Base-by-base conservation (phyloP, 1,140 invertebrate genomes). In the Ditylenchus dipsaci region DNA sequence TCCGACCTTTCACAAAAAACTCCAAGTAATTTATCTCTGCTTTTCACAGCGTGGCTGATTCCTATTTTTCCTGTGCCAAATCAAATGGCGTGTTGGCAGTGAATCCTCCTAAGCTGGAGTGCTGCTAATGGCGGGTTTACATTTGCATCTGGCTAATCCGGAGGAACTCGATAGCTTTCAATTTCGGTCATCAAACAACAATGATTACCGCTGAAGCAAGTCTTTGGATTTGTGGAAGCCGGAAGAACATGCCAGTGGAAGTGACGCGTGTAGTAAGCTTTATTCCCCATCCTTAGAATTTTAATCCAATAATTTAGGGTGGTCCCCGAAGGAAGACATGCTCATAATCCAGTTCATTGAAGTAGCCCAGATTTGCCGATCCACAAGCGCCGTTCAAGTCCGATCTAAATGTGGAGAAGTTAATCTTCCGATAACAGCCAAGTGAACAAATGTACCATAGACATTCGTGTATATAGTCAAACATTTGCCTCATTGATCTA, bases 141-240 rank as follows among this genome's bases (percentile, higher is more conserved):
- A 49, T 29, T 70, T 68, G 21, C 61, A 74, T 33, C 43, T 74
- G 7, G 42, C 61, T 5, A 74, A 74, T 43, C 29, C 49, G n/a
- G 59, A 19, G 59, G 49, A 27, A 21, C n/a, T n/a, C 74, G 74
- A 61, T 76, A 17, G 69, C 74, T 47, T 79, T 80, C 74, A 79
- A 78, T 63, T 78, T 58, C 74, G 77, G 64, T 80, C 78, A 5
- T 75, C 76, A 23, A 78, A 78, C 75, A 77, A 80, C 66, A 75
- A 63, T 23, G 64, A 79, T 38, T 80, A 77, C 62, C 77, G 77
- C 56, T 33, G 78, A 17, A 76, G 69, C 17, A 66, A 38, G 76
- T 78, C 38, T 78, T 70, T 66, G 76, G 76, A 58, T 78, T 79
- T 71, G 65, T 78, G 43, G 70, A 76, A 57, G 65, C 69, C 77